Evolutionary conservation across 2,888 invertebrate genomes (phyloP).

Genomic region (Strigamia crassipes): DNA sequence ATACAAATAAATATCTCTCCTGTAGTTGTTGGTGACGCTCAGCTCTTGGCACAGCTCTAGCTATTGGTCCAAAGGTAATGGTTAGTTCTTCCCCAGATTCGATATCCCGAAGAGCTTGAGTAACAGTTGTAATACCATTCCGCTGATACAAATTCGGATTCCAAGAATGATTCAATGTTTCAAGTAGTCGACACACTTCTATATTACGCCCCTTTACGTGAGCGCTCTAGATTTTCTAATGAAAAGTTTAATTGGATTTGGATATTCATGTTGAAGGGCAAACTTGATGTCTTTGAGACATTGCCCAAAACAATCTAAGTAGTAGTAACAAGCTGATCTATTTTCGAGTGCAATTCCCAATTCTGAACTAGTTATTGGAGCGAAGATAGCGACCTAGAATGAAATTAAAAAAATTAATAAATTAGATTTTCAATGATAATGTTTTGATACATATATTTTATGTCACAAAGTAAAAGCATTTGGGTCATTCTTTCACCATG

Average conservation of each 20-base stretch:
- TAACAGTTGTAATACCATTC: conserved; percentile 19
- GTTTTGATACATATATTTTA: not conserved
- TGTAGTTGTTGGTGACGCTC: not conserved
- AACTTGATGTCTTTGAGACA: not conserved
- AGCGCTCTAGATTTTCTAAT: not conserved
- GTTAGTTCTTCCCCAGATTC: conserved; percentile 45
- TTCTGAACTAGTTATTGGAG: not conserved
- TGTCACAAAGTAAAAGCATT: not conserved
- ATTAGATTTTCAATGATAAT: not conserved
- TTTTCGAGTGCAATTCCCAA: not conserved
- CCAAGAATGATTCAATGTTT: conserved; percentile 48
- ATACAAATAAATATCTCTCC: not conserved
- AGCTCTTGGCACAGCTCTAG: not conserved
- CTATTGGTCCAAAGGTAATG: conserved; percentile 48
- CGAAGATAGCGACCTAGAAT: not conserved
- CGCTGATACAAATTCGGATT: conserved; percentile 45
- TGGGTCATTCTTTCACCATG: not conserved
- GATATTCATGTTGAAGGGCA: not conserved
- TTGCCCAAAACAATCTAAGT: not conserved
- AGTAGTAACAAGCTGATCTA: conserved; percentile 7
- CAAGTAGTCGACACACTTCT: not conserved
- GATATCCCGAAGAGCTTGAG: conserved; percentile 39
- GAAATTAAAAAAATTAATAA: not conserved
- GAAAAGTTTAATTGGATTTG: not conserved
- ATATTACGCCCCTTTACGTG: not conserved